Percentiles rank a stretch among this genome's conserved stretches.
Conservation (phyloP, 2,797 vertebrate genomes). For the Margarornis squamiger region DNA sequence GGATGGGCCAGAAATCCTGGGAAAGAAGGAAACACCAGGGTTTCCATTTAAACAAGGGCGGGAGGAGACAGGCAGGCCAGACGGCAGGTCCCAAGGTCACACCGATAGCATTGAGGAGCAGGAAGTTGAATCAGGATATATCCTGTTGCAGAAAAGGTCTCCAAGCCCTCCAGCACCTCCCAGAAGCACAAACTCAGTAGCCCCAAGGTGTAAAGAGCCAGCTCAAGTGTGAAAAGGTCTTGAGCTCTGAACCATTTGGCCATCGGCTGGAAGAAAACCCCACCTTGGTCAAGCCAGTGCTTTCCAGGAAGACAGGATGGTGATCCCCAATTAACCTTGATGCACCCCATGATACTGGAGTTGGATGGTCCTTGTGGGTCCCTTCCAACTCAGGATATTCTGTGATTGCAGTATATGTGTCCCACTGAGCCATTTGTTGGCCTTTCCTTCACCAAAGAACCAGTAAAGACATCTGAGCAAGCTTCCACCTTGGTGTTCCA, state of each 20-base stretch:
- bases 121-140: constrained; percentile 33
- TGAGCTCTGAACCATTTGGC: not conserved
- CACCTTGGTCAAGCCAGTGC: not conserved
- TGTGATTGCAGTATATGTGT: not conserved
- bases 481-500: not conserved
- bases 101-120: constrained; percentile 1
- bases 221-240: constrained; percentile 30
- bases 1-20: constrained; percentile 34
- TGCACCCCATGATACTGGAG: not conserved
- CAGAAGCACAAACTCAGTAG: not conserved
- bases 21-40: constrained; percentile 56
- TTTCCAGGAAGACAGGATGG: constrained; percentile 47
- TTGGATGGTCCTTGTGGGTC: not conserved
- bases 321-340: constrained; percentile 2
- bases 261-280: not conserved
- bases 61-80: not conserved
- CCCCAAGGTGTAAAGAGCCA: not conserved
- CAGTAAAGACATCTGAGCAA: not conserved
- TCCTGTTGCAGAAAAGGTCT: not conserved
- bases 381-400: not conserved
- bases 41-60: constrained; percentile 15
- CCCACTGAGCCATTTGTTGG: not conserved
- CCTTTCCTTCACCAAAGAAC: not conserved
- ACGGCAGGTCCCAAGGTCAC: constrained; percentile 36
- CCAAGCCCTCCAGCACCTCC: not conserved